Conservation (phyloP, 92 coral and sea anemone species). For the Porites lobata region DNA sequence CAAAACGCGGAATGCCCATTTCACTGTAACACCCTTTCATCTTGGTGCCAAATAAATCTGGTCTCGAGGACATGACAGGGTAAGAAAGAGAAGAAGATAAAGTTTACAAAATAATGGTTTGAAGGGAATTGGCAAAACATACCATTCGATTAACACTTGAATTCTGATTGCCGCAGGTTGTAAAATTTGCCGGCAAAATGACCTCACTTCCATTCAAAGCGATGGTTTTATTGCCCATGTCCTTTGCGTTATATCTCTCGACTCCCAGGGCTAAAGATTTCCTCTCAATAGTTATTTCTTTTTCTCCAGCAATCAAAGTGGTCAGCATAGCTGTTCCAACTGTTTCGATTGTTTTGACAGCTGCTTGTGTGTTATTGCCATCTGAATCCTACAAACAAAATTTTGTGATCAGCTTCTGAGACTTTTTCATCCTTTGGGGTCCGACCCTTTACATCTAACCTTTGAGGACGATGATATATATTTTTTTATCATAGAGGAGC, state of each 20-base stretch:
- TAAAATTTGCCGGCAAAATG: background rate
- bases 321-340: background rate
- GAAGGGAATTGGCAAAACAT: background rate
- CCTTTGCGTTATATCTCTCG: background rate
- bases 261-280: slow-evolving; percentile 9
- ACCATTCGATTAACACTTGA: slow-evolving; percentile 27
- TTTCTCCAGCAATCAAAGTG: slow-evolving; percentile 47
- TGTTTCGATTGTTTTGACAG: no score
- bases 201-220: background rate
- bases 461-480: no score
- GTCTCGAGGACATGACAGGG: no score
- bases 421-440: no score
- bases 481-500: no score
- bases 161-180: background rate
- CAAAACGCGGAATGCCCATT: no score
- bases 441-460: no score
- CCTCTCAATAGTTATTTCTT: background rate
- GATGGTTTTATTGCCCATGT: slow-evolving; percentile 23
- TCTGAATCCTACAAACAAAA: background rate
- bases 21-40: no score
- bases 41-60: no score
- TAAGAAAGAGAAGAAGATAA: no score
- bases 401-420: background rate
- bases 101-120: background rate
- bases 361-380: background rate